phyloP scores from a whole-genome alignment of 2,888 invertebrate genomes.

The Apocheima hispidaria region DNA sequence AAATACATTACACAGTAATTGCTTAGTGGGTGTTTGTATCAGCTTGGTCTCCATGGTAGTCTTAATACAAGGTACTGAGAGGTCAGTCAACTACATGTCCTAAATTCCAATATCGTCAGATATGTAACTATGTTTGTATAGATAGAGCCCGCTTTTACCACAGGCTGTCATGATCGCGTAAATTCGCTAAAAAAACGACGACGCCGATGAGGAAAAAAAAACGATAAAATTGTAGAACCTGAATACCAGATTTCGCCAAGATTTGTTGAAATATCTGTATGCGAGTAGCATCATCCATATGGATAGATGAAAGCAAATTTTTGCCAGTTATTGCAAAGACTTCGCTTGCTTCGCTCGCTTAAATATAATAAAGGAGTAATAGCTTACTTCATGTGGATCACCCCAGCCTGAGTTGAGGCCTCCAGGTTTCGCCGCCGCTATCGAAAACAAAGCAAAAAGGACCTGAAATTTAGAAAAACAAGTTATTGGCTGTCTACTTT shows the following conservation, averaged over 20 bases:
- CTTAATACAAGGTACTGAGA: conserved; percentile 18
- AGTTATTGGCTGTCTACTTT: background rate
- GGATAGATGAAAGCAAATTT: too few species aligned
- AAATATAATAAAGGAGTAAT: too few species aligned
- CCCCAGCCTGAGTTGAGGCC: conserved; percentile 61
- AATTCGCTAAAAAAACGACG: too few species aligned
- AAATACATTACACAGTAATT: background rate
- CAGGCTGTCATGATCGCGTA: too few species aligned
- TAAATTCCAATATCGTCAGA: conserved; percentile 12
- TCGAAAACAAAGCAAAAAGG: conserved; percentile 67
- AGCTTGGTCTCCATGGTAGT: conserved; percentile 22
- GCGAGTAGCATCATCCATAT: too few species aligned
- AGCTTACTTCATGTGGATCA: conserved; percentile 40
- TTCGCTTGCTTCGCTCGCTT: too few species aligned
- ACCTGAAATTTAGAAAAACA: conserved; percentile 59
- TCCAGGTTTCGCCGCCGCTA: conserved; percentile 72
- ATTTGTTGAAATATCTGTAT: too few species aligned
- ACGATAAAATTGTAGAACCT: too few species aligned
- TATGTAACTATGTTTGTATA: background rate
- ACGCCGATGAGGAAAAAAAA: too few species aligned
- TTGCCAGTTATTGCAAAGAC: too few species aligned
- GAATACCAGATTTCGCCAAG: too few species aligned
- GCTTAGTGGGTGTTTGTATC: conserved; percentile 23
- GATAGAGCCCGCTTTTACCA: too few species aligned
- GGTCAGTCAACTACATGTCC: conserved; percentile 22